phyloP scores from a whole-genome alignment of 2,113 vertebrate genomes.

The Malurus cyaneus region DNA sequence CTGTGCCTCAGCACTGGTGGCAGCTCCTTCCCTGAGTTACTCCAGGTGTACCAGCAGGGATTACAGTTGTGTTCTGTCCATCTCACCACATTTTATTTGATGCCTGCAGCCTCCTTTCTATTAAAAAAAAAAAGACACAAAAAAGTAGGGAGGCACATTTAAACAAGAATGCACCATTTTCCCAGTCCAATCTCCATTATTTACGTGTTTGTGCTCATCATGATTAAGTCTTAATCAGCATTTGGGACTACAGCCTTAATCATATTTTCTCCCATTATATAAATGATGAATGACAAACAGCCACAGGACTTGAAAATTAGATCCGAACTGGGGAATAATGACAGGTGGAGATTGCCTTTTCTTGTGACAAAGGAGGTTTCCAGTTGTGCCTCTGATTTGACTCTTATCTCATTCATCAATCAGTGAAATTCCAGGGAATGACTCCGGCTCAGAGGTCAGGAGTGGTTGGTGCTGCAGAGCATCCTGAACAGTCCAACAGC shows the following conservation, averaged over 20 bases:
- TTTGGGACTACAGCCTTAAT: neutral
- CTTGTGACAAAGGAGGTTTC: neutral
- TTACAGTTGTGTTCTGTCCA: neutral
- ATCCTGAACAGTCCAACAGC: neutral
- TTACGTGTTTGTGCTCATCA: neutral
- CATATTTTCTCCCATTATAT: neutral
- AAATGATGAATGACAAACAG: neutral
- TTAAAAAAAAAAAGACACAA: neutral
- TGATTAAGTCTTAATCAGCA: neutral
- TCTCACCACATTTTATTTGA: neutral
- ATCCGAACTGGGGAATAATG: neutral
- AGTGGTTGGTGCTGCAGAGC: neutral
- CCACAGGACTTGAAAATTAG: neutral
- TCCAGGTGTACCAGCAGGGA: neutral
- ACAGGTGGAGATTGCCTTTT: neutral
- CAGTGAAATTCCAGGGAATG: neutral
- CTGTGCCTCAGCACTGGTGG: too few species aligned
- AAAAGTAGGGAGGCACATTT: neutral
- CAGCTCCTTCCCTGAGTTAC: neutral
- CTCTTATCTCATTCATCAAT: neutral
- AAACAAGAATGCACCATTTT: neutral
- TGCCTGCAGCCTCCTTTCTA: neutral
- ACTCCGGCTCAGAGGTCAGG: slow-evolving; percentile 3
- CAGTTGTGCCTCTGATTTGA: neutral
- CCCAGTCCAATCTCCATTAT: neutral